These are phyloP conservation scores for Agrilus planipennis DNA, from an alignment of 1,140 invertebrate genomes.

Conservation along the genomic window DNA sequence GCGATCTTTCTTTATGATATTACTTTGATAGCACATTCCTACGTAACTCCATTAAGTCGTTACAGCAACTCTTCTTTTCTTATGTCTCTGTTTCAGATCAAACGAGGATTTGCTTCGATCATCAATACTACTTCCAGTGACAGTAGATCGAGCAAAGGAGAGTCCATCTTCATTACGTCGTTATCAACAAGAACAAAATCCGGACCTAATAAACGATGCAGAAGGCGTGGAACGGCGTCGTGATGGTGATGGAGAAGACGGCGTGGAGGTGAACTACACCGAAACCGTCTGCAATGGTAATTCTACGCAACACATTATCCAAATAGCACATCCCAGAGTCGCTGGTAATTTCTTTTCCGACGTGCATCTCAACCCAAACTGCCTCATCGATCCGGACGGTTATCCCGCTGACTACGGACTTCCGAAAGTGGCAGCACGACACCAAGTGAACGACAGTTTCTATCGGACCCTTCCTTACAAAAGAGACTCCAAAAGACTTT, in stretches of 20 bases:
- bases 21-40: too few species aligned
- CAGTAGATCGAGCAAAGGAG: too few species aligned
- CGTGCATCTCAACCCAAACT: neutral
- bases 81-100: too few species aligned
- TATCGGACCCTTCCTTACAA: slow-evolving; percentile 58
- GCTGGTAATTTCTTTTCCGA: too few species aligned
- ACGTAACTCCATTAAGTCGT: too few species aligned
- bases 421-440: slow-evolving; percentile 43
- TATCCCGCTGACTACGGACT: slow-evolving; percentile 10
- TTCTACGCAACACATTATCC: neutral
- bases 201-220: slow-evolving; percentile 63
- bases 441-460: slow-evolving; percentile 52
- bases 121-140: too few species aligned
- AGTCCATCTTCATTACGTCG: slow-evolving; percentile 33
- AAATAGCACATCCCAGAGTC: neutral
- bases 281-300: neutral
- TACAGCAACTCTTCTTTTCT: too few species aligned
- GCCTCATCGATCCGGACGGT: neutral
- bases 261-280: too few species aligned
- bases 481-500: slow-evolving; percentile 40
- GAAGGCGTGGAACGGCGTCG: slow-evolving; percentile 51
- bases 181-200: slow-evolving; percentile 53
- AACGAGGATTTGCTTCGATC: too few species aligned
- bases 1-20: too few species aligned
- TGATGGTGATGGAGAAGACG: slow-evolving; percentile 34